phyloP scores from a whole-genome alignment of 2,797 vertebrate genomes.

The Crocidura indochinensis region DNA sequence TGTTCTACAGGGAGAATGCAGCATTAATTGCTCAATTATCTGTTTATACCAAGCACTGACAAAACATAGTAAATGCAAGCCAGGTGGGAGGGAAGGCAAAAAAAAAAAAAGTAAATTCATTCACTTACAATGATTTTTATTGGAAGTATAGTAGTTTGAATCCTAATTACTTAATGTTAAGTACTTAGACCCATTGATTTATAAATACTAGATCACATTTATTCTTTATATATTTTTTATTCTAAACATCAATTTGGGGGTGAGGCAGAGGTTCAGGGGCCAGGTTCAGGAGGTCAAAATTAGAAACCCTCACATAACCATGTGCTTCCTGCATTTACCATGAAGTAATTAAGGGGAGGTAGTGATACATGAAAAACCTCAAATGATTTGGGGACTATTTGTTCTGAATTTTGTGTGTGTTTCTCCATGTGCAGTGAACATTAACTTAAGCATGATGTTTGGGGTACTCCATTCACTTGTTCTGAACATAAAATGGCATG shows the following conservation, averaged over 20 bases:
- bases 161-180: not conserved
- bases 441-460: conserved; percentile 71
- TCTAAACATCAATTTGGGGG: conserved; percentile 27
- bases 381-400: conserved; percentile 66
- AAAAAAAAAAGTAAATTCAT: not conserved
- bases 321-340: conserved; percentile 61
- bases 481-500: conserved; percentile 31
- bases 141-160: not conserved
- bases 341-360: conserved; percentile 62
- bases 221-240: conserved; percentile 43
- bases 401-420: conserved; percentile 39
- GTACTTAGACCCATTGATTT: conserved; percentile 4
- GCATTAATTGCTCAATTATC: not conserved
- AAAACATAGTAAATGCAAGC: not conserved
- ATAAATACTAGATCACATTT: not conserved
- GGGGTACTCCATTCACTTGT: conserved; percentile 61
- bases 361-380: conserved; percentile 9
- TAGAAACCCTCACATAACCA: conserved; percentile 28
- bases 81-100: too few species aligned
- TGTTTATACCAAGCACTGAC: not conserved
- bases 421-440: conserved; percentile 48
- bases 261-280: not conserved
- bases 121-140: not conserved
- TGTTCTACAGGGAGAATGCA: not conserved
- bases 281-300: not conserved